These are phyloP conservation scores for Leptatherina wallacei DNA, from an alignment of 2,797 vertebrate genomes.

Conservation along the genomic window DNA sequence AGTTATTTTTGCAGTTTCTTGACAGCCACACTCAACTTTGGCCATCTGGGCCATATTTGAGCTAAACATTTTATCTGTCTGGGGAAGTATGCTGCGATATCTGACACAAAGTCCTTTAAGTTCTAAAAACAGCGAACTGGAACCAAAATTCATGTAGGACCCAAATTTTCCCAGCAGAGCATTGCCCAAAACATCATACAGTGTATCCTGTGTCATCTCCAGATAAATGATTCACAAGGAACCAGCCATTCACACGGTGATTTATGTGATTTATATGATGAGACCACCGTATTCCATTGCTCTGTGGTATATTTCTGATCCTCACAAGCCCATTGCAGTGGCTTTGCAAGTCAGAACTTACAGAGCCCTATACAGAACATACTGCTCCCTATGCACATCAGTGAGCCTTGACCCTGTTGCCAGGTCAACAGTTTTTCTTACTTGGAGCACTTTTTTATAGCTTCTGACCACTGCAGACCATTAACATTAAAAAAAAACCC, in stretches of 20 bases:
- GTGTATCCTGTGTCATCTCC: neutral
- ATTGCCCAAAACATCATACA: neutral
- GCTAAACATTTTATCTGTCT: neutral
- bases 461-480: neutral
- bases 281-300: neutral
- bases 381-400: neutral
- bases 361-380: too few relatives aligned
- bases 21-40: neutral
- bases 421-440: neutral
- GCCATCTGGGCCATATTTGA: neutral
- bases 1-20: neutral
- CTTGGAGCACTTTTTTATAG: neutral
- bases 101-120: neutral
- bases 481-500: neutral
- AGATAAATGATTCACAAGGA: neutral
- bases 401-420: neutral
- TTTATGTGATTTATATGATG: neutral
- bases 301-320: neutral
- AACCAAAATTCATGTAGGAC: neutral
- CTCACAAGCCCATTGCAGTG: neutral
- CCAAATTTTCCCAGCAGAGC: neutral
- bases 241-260: too few relatives aligned
- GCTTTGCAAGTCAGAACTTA: neutral
- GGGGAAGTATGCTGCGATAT: neutral
- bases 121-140: too few relatives aligned